phyloP scores from a whole-genome alignment of 2,113 vertebrate genomes.

The Aegotheles bennettii region DNA sequence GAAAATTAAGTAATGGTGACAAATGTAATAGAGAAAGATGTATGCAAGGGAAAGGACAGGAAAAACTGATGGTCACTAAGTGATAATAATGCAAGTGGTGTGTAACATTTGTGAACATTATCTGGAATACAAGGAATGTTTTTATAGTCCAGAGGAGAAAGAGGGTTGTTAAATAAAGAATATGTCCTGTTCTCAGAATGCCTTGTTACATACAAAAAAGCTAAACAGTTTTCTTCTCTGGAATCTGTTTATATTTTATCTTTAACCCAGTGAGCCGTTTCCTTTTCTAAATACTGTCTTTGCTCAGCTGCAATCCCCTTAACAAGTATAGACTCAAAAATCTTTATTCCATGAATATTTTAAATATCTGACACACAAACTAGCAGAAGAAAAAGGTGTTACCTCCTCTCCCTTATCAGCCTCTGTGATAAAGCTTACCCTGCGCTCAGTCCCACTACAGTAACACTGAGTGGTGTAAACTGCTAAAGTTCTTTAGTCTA shows the following conservation, averaged over 20 bases:
- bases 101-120: neutral
- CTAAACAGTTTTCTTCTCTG: neutral
- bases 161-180: neutral
- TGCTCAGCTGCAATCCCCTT: neutral
- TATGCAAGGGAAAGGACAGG: neutral
- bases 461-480: neutral
- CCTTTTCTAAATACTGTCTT: neutral
- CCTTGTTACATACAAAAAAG: neutral
- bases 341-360: neutral
- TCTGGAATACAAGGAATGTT: neutral
- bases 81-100: neutral
- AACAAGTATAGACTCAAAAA: neutral
- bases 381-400: neutral
- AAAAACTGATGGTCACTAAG: neutral
- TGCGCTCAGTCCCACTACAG: neutral
- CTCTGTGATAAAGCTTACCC: neutral
- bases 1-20: neutral
- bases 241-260: neutral
- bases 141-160: neutral
- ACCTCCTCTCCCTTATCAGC: neutral
- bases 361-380: neutral
- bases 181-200: neutral
- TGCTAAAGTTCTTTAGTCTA: neutral
- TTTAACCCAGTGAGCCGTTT: neutral
- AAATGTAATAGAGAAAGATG: neutral